A percentile compares a stretch with the other conserved stretches of the same genome.
phyloP scores from a whole-genome alignment of 2,113 vertebrate species.

The Elephantulus edwardii region DNA sequence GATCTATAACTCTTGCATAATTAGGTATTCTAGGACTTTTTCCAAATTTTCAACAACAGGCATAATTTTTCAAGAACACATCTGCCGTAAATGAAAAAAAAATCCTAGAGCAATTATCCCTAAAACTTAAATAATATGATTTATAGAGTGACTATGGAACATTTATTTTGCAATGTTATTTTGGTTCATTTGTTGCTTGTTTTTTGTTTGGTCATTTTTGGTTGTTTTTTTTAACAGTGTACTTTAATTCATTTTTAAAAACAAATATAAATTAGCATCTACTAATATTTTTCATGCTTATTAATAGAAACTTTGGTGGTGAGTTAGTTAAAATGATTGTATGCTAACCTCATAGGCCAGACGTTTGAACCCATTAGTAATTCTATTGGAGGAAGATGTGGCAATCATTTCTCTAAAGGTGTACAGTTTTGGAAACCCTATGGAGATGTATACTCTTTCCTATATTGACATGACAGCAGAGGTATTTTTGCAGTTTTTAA shows the following conservation, averaged over 20 bases:
- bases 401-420: too few species aligned
- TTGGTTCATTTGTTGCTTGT: not conserved
- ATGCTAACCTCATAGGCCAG: too few species aligned
- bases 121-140: constrained; percentile 69
- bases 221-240: too few species aligned
- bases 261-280: not conserved
- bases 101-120: constrained; percentile 72
- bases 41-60: constrained; percentile 81
- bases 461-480: too few species aligned
- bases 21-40: constrained; percentile 82
- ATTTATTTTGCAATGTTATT: not conserved
- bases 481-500: too few species aligned
- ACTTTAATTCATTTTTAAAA: constrained; percentile 56
- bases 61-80: constrained; percentile 83
- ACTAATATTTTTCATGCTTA: constrained; percentile 23
- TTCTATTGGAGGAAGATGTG: too few species aligned
- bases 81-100: constrained; percentile 75
- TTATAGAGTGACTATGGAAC: constrained; percentile 61
- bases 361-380: too few species aligned
- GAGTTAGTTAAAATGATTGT: too few species aligned
- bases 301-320: too few species aligned
- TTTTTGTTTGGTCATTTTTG: too few species aligned
- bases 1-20: constrained; percentile 84
- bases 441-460: too few species aligned
- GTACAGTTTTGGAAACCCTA: too few species aligned